phyloP scores from a whole-genome alignment of 2,888 invertebrate species.

The Phengaris alcon region DNA sequence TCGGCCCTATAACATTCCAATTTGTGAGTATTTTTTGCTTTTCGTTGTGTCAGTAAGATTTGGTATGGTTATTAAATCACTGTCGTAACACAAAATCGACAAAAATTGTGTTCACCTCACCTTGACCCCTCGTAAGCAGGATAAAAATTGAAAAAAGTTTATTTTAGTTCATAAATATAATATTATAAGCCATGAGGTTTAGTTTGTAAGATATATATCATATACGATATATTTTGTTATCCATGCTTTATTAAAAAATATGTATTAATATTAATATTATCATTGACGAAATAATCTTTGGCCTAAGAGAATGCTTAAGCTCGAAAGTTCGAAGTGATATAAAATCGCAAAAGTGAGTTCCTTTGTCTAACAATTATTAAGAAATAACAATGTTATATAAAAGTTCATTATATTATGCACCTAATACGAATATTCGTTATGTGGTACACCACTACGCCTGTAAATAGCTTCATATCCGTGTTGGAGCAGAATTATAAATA shows the following conservation, averaged over 20 bases:
- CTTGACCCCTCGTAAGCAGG: neutral
- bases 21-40: neutral
- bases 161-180: neutral
- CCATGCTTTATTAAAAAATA: neutral
- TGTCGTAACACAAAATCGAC: neutral
- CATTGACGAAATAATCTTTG: neutral
- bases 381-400: constrained; percentile 29
- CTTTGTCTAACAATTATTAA: constrained; percentile 29
- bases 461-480: constrained; percentile 44
- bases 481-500: constrained; percentile 28
- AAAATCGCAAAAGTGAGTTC: constrained; percentile 36
- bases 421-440: constrained; percentile 33
- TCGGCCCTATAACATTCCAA: constrained; percentile 1
- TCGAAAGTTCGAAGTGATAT: neutral
- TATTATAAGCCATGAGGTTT: neutral
- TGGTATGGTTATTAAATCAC: neutral
- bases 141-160: neutral
- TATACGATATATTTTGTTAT: neutral
- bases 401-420: constrained; percentile 35
- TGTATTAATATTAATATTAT: neutral
- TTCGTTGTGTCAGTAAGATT: neutral
- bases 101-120: neutral
- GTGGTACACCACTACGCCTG: constrained; percentile 40
- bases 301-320: constrained; percentile 12
- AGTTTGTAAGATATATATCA: neutral